Evolutionary conservation across 1,140 invertebrate species (phyloP).

Genomic region (Glossosoma conforme): DNA sequence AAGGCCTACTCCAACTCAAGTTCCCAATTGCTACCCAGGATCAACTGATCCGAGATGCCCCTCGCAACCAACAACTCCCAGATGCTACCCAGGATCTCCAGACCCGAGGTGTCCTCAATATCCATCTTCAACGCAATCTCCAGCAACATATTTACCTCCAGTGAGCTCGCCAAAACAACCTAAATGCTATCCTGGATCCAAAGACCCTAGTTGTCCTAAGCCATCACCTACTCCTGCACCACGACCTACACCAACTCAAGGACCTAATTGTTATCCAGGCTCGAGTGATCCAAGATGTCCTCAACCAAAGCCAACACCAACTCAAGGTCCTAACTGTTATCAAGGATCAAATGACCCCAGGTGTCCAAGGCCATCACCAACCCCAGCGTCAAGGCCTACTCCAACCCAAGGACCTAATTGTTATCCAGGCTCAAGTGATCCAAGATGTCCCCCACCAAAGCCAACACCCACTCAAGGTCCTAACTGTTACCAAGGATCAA

Average conservation of each 20-base stretch:
- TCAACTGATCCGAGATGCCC: slow-evolving; percentile 32
- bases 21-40: slow-evolving; percentile 35
- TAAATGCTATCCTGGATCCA: slow-evolving; percentile 32
- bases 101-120: slow-evolving; percentile 35
- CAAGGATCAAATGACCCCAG: slow-evolving; percentile 41
- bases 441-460: slow-evolving; percentile 34
- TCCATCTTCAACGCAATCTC: slow-evolving; percentile 26
- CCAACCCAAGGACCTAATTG: no score
- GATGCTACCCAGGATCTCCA: slow-evolving; percentile 41
- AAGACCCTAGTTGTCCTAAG: slow-evolving; percentile 31
- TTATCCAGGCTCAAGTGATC: slow-evolving; percentile 37
- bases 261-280: slow-evolving; percentile 38
- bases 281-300: slow-evolving; percentile 41
- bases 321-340: slow-evolving; percentile 35
- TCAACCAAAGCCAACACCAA: slow-evolving; percentile 22
- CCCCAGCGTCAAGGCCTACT: no score
- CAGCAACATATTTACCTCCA: slow-evolving; percentile 21
- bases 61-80: slow-evolving; percentile 11
- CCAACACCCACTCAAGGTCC: no score
- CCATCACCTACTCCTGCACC: slow-evolving; percentile 25
- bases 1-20: slow-evolving; percentile 27
- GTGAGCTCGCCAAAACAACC: slow-evolving; percentile 17
- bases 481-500: no score
- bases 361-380: slow-evolving; percentile 34
- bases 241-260: no score